phyloP scores from a whole-genome alignment of 2,888 invertebrate species.

The Apomyelois bistriatella region DNA sequence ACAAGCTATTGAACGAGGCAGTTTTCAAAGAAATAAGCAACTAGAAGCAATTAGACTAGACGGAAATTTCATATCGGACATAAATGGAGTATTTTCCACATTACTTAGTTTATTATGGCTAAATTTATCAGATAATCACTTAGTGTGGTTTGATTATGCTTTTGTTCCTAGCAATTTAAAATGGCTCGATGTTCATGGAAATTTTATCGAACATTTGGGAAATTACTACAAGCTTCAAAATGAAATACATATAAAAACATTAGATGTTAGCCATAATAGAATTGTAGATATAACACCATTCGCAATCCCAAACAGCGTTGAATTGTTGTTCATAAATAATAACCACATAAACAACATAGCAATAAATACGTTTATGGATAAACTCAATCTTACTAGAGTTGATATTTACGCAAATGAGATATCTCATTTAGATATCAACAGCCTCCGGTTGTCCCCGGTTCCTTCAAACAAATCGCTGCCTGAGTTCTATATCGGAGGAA shows the following conservation, averaged over 20 bases:
- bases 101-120: constrained; percentile 90
- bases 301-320: constrained; percentile 92
- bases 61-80: constrained; percentile 91
- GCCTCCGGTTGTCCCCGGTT: constrained; percentile 87
- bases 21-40: constrained; percentile 89
- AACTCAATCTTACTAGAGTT: constrained; percentile 90
- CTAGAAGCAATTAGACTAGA: constrained; percentile 93
- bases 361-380: constrained; percentile 92
- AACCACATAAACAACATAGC: constrained; percentile 91
- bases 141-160: constrained; percentile 96
- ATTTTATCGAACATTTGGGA: constrained; percentile 91
- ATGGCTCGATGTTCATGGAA: constrained; percentile 94
- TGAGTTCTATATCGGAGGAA: constrained; percentile 94
- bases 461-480: constrained; percentile 88
- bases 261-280: constrained; percentile 94
- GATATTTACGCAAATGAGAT: constrained; percentile 95
- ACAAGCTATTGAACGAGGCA: constrained; percentile 89
- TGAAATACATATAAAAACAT: constrained; percentile 88
- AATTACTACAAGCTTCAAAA: constrained; percentile 93
- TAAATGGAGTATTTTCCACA: constrained; percentile 93
- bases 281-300: constrained; percentile 89
- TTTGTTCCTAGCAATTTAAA: constrained; percentile 93
- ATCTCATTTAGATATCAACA: constrained; percentile 90
- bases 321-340: constrained; percentile 92
- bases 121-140: constrained; percentile 93